Percentiles rank a stretch among this genome's conserved stretches.
Conservation (phyloP, 2,888 invertebrate species). For the Heliconius ismenius region DNA sequence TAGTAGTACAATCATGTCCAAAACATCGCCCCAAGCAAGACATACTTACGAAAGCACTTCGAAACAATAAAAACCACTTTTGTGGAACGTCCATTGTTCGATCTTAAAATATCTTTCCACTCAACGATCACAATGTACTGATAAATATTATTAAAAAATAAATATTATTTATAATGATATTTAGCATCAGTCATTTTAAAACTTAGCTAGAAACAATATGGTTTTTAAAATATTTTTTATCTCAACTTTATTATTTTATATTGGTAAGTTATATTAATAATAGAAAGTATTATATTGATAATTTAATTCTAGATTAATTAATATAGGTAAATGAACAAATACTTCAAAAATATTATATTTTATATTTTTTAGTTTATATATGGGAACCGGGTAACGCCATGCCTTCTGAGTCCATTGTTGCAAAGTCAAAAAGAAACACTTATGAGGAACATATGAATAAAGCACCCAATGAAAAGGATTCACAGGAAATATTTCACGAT, state of each 20-base stretch:
- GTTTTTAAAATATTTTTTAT: constrained; percentile 1
- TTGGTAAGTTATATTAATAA: neutral
- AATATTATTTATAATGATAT: constrained; percentile 2
- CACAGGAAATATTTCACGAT: neutral
- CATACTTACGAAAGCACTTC: constrained; percentile 36
- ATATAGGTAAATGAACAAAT: neutral
- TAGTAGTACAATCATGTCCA: constrained; percentile 7
- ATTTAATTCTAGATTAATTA: no score
- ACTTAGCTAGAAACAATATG: neutral
- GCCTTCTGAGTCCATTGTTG: neutral
- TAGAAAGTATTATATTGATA: no score
- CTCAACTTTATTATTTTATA: neutral
- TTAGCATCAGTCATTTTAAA: neutral
- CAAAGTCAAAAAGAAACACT: neutral
- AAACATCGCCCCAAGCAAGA: constrained; percentile 30
- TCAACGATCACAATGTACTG: constrained; percentile 65
- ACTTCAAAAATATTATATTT: neutral
- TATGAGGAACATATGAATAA: neutral
- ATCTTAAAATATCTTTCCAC: constrained; percentile 64
- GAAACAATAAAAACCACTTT: constrained; percentile 65
- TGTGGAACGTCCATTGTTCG: constrained; percentile 69
- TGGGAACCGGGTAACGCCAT: neutral
- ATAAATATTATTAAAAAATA: constrained; percentile 48
- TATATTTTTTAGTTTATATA: neutral
- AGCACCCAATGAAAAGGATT: neutral